Evolutionary conservation across 1,140 invertebrate species (phyloP), one percentile per base, ranked within the genome.

Genomic region (Pygmarrhopalites habei): DNA sequence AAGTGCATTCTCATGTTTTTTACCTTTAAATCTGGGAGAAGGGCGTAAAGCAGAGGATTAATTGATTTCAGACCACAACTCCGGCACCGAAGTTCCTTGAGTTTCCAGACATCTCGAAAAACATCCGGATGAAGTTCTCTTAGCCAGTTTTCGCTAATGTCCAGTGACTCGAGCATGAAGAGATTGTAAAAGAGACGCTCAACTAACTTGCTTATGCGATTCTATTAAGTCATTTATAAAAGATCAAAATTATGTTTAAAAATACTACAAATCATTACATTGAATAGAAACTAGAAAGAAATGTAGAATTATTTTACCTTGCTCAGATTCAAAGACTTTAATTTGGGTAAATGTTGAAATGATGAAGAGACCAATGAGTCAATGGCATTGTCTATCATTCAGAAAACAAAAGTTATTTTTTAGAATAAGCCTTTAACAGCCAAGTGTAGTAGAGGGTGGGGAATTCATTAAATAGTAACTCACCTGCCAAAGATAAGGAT

Each of bases 41-140:
- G 78, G 74, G 85, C 83, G 76, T 86, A 90, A 67, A 88, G 80
- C 72, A 86, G 83, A 10, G 84, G 83, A 76, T 90, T 87, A 70
- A 90, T 84, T 72, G 84, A 81, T 72, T 80, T 79, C 63, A 90
- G 73, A 43, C 81, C 78, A 74, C 86, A 89, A 60, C 79, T 75
- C 67, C 86, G 79, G 72, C 86, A 88, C 72, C 82, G 80, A 66
- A 89, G 80, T 56, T 82, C 77, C 74, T 82, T 79, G 51, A 89
- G 74, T n/a, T 70, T 60, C 43, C 79, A 75, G 35, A 89, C 82
- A 76, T 89, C 86, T 72, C 84, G 83, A 74, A 89, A 89, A 25
- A 87, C 84, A 76, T 87, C 86, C 12, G 86, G 83, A 73, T 83
- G 82, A 57, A 89, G 77, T 71, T 86, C 83, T 46, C 78, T 74